Conservation (phyloP, 2,113 vertebrate genomes). For the Oostethus manadensis region DNA sequence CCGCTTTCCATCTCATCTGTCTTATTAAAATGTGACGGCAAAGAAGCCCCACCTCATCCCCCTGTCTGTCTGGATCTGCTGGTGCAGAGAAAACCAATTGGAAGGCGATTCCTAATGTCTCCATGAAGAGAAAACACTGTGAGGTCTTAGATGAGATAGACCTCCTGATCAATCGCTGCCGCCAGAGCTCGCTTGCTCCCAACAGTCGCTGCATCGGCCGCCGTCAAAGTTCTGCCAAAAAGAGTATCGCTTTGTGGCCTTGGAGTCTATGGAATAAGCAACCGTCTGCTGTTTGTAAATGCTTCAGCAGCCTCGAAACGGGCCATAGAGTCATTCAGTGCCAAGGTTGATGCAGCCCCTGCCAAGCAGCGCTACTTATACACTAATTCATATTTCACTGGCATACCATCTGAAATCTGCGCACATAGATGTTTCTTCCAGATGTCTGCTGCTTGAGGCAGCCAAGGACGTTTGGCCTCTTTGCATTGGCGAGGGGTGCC, state of each 20-base stretch:
- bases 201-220: slow-evolving; percentile 19
- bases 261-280: background rate
- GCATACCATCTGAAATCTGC: slow-evolving; percentile 32
- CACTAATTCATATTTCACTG: slow-evolving; percentile 20
- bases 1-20: slow-evolving; percentile 40
- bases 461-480: slow-evolving; percentile 11
- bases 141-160: slow-evolving; percentile 63
- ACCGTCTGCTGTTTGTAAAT: background rate
- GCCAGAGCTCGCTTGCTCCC: slow-evolving; percentile 32
- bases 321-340: slow-evolving; percentile 25
- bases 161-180: slow-evolving; percentile 56
- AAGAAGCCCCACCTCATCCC: slow-evolving; percentile 41
- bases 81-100: slow-evolving; percentile 63
- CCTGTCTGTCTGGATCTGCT: slow-evolving; percentile 49
- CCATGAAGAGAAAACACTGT: slow-evolving; percentile 45
- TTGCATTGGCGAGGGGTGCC: slow-evolving; percentile 5
- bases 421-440: slow-evolving; percentile 23
- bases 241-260: background rate
- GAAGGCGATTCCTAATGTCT: slow-evolving; percentile 54
- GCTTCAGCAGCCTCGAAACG: slow-evolving; percentile 5
- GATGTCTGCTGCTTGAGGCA: slow-evolving; percentile 24
- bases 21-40: slow-evolving; percentile 68
- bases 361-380: slow-evolving; percentile 32
- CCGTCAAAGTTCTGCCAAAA: background rate
- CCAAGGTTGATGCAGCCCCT: slow-evolving; percentile 23